A percentile compares a stretch with the other conserved stretches of the same genome.
Evolutionary conservation across 2,888 invertebrate species (phyloP).

Genomic region (Dermolepida albohirtum): DNA sequence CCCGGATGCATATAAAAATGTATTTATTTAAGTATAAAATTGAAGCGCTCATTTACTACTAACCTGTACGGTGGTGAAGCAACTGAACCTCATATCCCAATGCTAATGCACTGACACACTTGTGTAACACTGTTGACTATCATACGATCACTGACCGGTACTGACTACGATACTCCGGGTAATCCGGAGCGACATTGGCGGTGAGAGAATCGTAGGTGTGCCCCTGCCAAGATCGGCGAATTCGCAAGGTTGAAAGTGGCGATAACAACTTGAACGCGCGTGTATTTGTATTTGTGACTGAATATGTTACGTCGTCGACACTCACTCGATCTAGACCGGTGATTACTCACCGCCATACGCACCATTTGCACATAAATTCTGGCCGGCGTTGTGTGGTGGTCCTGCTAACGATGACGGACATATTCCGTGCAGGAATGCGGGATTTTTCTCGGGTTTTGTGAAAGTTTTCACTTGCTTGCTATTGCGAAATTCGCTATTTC

Average conservation of each 20-base stretch:
- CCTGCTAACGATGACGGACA: slow-evolving; percentile 16
- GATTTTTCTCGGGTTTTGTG: slow-evolving; percentile 21
- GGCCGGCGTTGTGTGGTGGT: slow-evolving; percentile 4
- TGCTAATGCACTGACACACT: slow-evolving; percentile 45
- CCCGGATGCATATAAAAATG: no score
- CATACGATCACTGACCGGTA: slow-evolving; percentile 46
- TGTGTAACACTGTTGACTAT: slow-evolving; percentile 46
- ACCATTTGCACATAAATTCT: slow-evolving; percentile 22
- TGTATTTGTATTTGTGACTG: slow-evolving; percentile 11
- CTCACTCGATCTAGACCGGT: slow-evolving; percentile 32
- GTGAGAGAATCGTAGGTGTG: slow-evolving; percentile 44
- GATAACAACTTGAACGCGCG: slow-evolving; percentile 9
- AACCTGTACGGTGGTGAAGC: slow-evolving; percentile 32
- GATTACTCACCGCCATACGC: slow-evolving; percentile 29
- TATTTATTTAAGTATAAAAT: no score
- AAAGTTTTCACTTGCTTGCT: slow-evolving; percentile 3
- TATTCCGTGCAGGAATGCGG: slow-evolving; percentile 24
- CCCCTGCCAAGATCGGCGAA: slow-evolving; percentile 37
- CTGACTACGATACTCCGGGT: slow-evolving; percentile 45
- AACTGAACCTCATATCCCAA: slow-evolving; percentile 29
- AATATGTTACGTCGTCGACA: slow-evolving; percentile 28
- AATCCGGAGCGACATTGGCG: slow-evolving; percentile 46
- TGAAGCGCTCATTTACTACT: slow-evolving; percentile 1
- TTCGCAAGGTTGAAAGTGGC: slow-evolving; percentile 36
- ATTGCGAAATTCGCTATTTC: background rate